Percentiles rank a stretch among this genome's conserved stretches.
Conservation (phyloP, 2,797 vertebrate genomes). For the Cyclura pinguis region DNA sequence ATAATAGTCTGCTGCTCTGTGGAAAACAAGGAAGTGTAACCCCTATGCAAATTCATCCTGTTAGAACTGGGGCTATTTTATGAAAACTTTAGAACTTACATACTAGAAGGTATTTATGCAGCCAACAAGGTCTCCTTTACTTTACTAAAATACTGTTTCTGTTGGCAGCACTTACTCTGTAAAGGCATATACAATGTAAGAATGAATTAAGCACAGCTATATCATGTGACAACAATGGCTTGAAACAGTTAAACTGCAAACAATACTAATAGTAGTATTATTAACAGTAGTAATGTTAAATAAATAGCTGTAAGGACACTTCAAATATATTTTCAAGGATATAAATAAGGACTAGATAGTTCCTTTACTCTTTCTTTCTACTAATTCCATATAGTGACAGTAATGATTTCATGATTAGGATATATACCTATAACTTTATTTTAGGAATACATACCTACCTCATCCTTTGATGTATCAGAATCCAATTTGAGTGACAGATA, state of each 20-base stretch:
- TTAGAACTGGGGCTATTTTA: background rate
- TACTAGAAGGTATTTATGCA: background rate
- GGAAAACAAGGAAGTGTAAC: slow-evolving; percentile 10
- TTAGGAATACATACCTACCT: slow-evolving; percentile 82
- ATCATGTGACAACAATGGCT: background rate
- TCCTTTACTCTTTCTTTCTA: background rate
- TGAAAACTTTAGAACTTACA: background rate
- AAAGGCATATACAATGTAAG: background rate
- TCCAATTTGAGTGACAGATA: slow-evolving; percentile 91
- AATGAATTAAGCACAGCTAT: background rate
- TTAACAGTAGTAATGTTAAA: background rate
- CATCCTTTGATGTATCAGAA: slow-evolving; percentile 87
- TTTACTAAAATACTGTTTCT: background rate
- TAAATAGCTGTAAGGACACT: background rate
- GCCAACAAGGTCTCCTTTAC: background rate
- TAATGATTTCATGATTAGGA: background rate
- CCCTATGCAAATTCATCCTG: slow-evolving; percentile 4
- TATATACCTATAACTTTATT: background rate
- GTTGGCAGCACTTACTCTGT: background rate
- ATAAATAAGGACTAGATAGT: background rate
- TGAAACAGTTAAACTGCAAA: background rate
- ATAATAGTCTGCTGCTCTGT: background rate
- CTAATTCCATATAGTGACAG: background rate
- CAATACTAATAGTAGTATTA: background rate
- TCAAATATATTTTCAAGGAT: background rate